Evolutionary conservation across 2,888 invertebrate genomes (phyloP).

Genomic region (Drosophila meridionalis): DNA sequence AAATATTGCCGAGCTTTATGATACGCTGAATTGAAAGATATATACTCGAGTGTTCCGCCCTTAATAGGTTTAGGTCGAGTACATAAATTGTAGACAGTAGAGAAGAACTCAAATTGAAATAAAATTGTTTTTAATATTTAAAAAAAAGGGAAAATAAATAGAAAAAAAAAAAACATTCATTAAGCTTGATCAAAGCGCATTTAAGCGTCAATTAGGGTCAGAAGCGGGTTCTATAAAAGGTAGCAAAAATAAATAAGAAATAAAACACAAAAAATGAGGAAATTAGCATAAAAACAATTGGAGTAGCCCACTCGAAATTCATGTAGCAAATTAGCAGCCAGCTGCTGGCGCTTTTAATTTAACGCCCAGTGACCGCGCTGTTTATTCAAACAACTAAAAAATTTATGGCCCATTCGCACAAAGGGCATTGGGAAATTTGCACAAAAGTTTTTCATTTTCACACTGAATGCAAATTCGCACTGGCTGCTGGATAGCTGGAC

Average conservation of each 20-base stretch:
- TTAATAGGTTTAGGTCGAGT: not conserved
- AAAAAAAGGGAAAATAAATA: not conserved
- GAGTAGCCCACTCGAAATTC: slow-evolving; percentile 30
- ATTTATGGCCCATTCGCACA: slow-evolving; percentile 7
- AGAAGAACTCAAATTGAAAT: not conserved
- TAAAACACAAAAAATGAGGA: not conserved
- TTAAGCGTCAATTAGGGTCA: slow-evolving; percentile 1
- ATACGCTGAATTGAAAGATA: not conserved
- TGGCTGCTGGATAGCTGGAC: not conserved
- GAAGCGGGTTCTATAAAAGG: not conserved
- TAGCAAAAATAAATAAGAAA: not conserved
- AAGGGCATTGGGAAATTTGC: slow-evolving; percentile 21
- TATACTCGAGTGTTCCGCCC: not conserved
- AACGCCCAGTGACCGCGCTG: slow-evolving; percentile 39
- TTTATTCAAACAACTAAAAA: slow-evolving; percentile 45
- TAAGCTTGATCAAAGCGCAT: slow-evolving; percentile 4
- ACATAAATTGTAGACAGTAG: not conserved
- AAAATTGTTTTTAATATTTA: not conserved
- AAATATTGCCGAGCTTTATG: slow-evolving; percentile 6
- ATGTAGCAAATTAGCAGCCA: slow-evolving; percentile 53
- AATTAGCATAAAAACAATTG: slow-evolving; percentile 32
- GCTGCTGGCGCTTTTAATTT: slow-evolving; percentile 62
- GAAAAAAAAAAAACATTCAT: not conserved
- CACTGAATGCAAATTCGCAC: slow-evolving; percentile 23
- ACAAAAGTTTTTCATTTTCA: slow-evolving; percentile 38